These are phyloP conservation scores for Aurelia aurita DNA, from an alignment of 30 jellyfish, hydroid and myxozoan species.

Conservation along the genomic window DNA sequence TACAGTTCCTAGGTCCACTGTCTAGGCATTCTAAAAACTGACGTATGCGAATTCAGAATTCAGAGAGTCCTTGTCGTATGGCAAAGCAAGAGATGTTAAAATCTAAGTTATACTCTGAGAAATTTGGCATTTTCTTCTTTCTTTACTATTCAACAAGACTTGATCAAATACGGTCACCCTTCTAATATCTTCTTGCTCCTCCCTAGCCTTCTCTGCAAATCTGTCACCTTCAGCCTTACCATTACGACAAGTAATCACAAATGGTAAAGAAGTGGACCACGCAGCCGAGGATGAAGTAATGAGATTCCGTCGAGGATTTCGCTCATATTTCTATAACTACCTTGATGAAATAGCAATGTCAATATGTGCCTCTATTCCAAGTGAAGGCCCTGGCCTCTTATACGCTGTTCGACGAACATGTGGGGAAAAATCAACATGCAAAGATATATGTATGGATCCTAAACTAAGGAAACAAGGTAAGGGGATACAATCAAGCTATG, in stretches of 20 bases:
- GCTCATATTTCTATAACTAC: constrained; percentile 96
- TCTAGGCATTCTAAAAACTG: too few species aligned
- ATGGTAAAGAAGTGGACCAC: constrained; percentile 5
- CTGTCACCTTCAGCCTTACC: constrained; percentile 72
- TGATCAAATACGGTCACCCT: too few species aligned
- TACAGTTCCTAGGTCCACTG: too few species aligned
- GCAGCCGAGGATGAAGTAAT: constrained; percentile 38
- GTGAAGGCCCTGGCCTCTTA: constrained; percentile 99
- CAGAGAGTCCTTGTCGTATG: too few species aligned
- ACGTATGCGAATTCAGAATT: too few species aligned
- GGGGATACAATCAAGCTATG: background rate
- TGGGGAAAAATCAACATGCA: constrained; percentile 98
- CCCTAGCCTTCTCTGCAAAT: constrained; percentile 46
- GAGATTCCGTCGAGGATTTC: constrained; percentile 94
- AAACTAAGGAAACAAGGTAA: constrained; percentile 95
- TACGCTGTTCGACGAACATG: constrained; percentile 99
- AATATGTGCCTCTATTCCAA: constrained; percentile 98
- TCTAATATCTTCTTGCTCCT: too few species aligned
- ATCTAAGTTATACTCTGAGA: too few species aligned
- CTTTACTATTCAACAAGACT: too few species aligned
- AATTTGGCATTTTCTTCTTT: too few species aligned
- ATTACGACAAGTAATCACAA: constrained; percentile 48
- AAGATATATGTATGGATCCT: constrained; percentile 94
- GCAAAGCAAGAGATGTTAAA: too few species aligned
- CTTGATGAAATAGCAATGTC: constrained; percentile 99